Evolutionary conservation across 2,113 vertebrate genomes (phyloP), one percentile per base, ranked within the genome.

Genomic region (Triplophysa siluroides): DNA sequence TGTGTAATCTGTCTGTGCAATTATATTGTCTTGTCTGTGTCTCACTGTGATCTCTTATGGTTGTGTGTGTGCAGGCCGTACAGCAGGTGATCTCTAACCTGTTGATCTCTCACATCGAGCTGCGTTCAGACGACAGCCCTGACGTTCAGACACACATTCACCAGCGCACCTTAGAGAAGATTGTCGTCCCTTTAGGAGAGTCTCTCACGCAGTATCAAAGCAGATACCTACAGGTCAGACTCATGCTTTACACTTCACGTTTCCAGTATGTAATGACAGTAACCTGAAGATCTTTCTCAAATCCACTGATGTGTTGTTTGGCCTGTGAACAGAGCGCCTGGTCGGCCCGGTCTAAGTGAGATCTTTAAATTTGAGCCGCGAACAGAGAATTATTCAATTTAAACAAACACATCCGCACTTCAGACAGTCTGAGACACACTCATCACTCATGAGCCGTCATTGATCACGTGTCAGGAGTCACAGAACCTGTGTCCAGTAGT

Each of bases 71-170:
- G 13, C 82, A 99, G 97, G 93, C 97, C 0, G 96, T 99, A 79
- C 98, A 99, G 87, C 95, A 97, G n/a, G 95, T 99, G 18, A 92
- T 99, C 85, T 95, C 95, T 76, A 99, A 97, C 86, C 77, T 99
- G 38, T 92, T 97, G 72, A 95, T 99, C 78, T 94, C 96, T 16
- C 95, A 94, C 83, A 94, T 99, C 45, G 96, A 99, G 85, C 87
- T 97, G 8, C 95, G 95, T 23, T 92, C 94, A 14, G 98, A 99
- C 18, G 96, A 98, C 61, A 97, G 96, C 45, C 93, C 93, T 0
- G 98, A 99, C 73, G 94, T 99, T 81, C 92, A 87, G 86, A 93
- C 95, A 13, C 95, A 98, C 8, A 95, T 94, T 18, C 92, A 99
- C 4, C 93, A 95, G 80, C 92, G 98, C 52, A 94, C 81, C 3